Evolutionary conservation across 2,888 invertebrate species (phyloP), one percentile per base, ranked within the genome.

Genomic region (Brachypterus glaber): DNA sequence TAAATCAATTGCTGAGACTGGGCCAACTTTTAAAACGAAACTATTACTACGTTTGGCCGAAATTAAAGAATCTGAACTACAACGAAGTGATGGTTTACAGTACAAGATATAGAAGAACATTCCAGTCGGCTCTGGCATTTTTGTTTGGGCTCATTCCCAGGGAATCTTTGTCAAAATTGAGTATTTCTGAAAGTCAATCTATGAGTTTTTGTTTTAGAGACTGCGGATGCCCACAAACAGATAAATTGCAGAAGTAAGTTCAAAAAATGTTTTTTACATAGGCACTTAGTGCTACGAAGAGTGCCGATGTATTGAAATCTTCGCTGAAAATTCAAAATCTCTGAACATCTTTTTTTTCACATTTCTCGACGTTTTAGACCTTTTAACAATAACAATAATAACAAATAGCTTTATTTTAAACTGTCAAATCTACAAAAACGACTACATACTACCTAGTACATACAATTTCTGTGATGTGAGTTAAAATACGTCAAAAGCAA

Each of bases 31-130:
- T 88, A 30, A 68, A 71, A 45, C 68, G 71, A 46, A 73, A 72
- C 15, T 80, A 80, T 52, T 66, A 68, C 9, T 67, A 62, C 9
- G 47, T 59, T 7, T 69, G 69, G 55, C 63, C 66, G 9, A 69
- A 67, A 50, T 52, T 73, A 7, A 64, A 61, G 39, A 66, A 67
- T 50, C 50, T 69, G 44, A 64, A 65, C 3, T 55, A 66, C 56
- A 73, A 77, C 3, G 82, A 81, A 45, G 68, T 83, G 18, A 58
- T 81, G 9, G 73, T 83, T 3, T 82, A 80, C 59, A 86, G 88
- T 49, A 92, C 93, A 0, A 74, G 84, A 27, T 91, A 89, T 60
- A 67, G 90, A 1, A 74, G 96, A 52, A 95, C 95, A 12, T 89
- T 87, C 56, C 93, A 93, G 66, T 92, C 92, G 51, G 82, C 87